Conservation (phyloP, 2,113 vertebrate genomes). For the Nerophis ophidion region DNA sequence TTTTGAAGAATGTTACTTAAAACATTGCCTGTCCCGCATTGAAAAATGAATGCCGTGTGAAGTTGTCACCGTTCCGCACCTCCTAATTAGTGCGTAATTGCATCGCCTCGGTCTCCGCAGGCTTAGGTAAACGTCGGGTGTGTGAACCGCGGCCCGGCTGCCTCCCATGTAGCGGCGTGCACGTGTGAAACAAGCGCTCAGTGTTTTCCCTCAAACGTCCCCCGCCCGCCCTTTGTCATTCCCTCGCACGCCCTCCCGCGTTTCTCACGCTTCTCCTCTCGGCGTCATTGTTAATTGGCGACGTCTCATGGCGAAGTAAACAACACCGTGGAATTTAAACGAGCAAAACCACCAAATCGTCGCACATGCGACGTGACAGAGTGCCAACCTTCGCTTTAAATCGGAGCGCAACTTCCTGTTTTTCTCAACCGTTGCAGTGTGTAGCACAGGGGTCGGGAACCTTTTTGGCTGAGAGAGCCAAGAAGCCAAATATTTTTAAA, state of each 20-base stretch:
- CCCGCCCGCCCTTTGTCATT: constrained; percentile 16
- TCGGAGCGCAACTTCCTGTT: background rate
- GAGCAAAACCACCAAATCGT: too few species aligned
- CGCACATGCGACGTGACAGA: background rate
- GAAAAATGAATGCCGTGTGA: background rate
- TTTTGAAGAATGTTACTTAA: too few species aligned
- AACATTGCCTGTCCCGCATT: background rate
- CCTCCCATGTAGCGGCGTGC: constrained; percentile 23
- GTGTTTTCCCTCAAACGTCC: constrained; percentile 30
- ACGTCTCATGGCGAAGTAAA: background rate
- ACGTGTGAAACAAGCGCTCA: constrained; percentile 48
- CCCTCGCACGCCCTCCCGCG: constrained; percentile 13
- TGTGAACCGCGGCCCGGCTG: constrained; percentile 35
- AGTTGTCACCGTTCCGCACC: background rate
- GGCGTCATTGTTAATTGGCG: constrained; percentile 22
- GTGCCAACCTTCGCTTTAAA: background rate
- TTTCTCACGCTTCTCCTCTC: constrained; percentile 18
- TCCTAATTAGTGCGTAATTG: background rate
- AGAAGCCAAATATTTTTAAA: too few species aligned
- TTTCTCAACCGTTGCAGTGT: constrained; percentile 23
- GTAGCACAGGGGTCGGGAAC: too few species aligned
- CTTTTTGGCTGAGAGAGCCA: too few species aligned
- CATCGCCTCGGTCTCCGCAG: constrained; percentile 12
- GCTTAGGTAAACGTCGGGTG: constrained; percentile 35
- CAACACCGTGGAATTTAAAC: background rate